Percentiles rank a stretch among this genome's conserved stretches.
Conservation (phyloP, 2,113 vertebrate genomes). For the Bombycilla garrulus region DNA sequence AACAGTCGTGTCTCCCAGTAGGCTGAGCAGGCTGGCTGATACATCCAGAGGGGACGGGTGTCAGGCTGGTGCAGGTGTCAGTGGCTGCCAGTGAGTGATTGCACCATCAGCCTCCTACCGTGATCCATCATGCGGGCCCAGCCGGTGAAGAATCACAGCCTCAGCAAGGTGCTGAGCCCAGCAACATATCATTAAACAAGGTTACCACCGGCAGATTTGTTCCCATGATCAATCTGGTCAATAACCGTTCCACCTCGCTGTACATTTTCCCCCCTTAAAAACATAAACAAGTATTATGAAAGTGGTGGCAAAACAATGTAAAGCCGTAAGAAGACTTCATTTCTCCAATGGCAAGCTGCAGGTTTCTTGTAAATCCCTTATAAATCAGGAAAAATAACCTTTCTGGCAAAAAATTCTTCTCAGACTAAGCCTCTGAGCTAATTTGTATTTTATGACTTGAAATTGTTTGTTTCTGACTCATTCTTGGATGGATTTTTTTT, state of each 20-base stretch:
- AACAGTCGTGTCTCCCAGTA: constrained; percentile 76
- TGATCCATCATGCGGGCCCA: constrained; percentile 93
- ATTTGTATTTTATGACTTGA: constrained; percentile 62
- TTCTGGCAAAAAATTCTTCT: constrained; percentile 37
- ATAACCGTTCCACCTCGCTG: constrained; percentile 76
- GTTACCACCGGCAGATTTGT: constrained; percentile 86
- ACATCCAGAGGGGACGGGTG: constrained; percentile 83
- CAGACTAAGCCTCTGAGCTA: constrained; percentile 48
- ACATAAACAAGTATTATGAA: constrained; percentile 71
- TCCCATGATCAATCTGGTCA: constrained; percentile 86
- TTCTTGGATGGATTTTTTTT: constrained; percentile 41
- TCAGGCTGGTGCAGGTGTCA: constrained; percentile 85
- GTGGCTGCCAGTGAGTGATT: constrained; percentile 92
- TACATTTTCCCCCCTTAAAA: constrained; percentile 52
- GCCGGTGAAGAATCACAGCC: constrained; percentile 82
- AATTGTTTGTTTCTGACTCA: constrained; percentile 45
- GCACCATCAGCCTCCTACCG: constrained; percentile 91
- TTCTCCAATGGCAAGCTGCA: constrained; percentile 34
- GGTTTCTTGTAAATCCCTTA: constrained; percentile 50
- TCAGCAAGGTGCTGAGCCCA: constrained; percentile 84
- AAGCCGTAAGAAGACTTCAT: constrained; percentile 39
- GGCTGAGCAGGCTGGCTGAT: constrained; percentile 77
- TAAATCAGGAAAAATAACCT: constrained; percentile 64
- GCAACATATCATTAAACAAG: constrained; percentile 94
- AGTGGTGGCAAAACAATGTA: constrained; percentile 50